Conservation (phyloP, 64 coral and sea anemone species). For the Exaiptasia diaphana region DNA sequence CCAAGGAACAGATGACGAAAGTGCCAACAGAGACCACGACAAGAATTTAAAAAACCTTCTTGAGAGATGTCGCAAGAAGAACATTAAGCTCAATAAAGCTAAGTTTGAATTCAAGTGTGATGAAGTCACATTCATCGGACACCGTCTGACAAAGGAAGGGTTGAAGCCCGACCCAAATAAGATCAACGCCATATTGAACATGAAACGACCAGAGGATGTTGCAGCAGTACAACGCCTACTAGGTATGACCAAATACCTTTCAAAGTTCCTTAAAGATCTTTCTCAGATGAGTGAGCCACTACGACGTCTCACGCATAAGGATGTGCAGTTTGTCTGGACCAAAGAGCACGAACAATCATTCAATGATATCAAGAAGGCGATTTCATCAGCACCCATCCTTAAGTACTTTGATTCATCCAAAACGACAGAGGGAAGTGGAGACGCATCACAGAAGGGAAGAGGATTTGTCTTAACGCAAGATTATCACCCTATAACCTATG, state of each 20-base stretch:
- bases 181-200: conserved; percentile 35
- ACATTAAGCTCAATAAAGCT: conserved; percentile 23
- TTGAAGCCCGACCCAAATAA: conserved; percentile 30
- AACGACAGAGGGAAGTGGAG: conserved; percentile 5
- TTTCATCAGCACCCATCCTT: conserved; percentile 2
- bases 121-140: conserved; percentile 28
- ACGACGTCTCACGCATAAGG: conserved; percentile 18
- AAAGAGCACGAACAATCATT: conserved; percentile 19
- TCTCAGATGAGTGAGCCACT: conserved; percentile 22
- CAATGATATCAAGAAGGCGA: conserved; percentile 12
- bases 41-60: neutral
- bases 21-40: neutral
- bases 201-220: conserved; percentile 13
- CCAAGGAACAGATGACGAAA: neutral
- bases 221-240: conserved; percentile 27
- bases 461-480: conserved; percentile 17
- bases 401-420: conserved; percentile 7
- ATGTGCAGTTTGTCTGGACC: neutral
- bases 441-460: conserved; percentile 5
- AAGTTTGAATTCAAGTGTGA: conserved; percentile 21
- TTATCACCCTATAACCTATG: conserved; percentile 7
- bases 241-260: conserved; percentile 34
- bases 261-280: conserved; percentile 28
- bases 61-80: neutral
- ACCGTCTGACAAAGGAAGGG: conserved; percentile 21